Percentiles rank a stretch among this genome's conserved stretches.
These are phyloP conservation scores for Gymnoscelis rufifasciata DNA, from an alignment of 2,888 invertebrate species.

Conservation along the genomic window DNA sequence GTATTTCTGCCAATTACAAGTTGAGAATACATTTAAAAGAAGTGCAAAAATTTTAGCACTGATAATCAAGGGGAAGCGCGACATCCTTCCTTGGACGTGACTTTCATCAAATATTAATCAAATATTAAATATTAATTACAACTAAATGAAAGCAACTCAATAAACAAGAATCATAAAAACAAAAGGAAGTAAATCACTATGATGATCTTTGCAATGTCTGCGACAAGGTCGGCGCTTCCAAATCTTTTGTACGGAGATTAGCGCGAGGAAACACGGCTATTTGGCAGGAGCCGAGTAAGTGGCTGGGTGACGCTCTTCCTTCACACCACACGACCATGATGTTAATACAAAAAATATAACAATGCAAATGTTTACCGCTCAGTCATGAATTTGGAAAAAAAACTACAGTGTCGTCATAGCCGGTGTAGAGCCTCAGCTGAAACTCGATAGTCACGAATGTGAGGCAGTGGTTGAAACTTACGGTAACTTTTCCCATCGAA, in stretches of 20 bases:
- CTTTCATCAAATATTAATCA: slow-evolving; percentile 17
- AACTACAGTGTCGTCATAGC: slow-evolving; percentile 30
- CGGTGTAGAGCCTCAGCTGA: slow-evolving; percentile 22
- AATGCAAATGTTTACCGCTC: slow-evolving; percentile 45
- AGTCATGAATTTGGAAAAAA: slow-evolving; percentile 37
- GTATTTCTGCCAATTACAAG: no score
- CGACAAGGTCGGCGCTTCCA: slow-evolving; percentile 62
- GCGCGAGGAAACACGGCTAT: slow-evolving; percentile 71
- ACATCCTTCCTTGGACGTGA: slow-evolving; percentile 21
- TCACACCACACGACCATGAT: slow-evolving; percentile 51
- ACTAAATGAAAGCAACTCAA: slow-evolving; percentile 6
- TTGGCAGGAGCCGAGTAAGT: slow-evolving; percentile 64
- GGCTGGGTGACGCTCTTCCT: slow-evolving; percentile 62
- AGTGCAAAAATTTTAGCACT: slow-evolving; percentile 1
- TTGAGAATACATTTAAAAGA: no score
- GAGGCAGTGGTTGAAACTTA: slow-evolving; percentile 32
- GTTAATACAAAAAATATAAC: slow-evolving; percentile 51
- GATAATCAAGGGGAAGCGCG: slow-evolving; percentile 22
- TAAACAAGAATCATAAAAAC: slow-evolving; percentile 25
- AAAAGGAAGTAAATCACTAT: slow-evolving; percentile 36
- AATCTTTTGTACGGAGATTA: slow-evolving; percentile 63
- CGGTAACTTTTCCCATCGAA: slow-evolving; percentile 32
- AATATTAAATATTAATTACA: no score
- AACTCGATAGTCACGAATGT: slow-evolving; percentile 20
- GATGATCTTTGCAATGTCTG: slow-evolving; percentile 44